Evolutionary conservation across 2,888 invertebrate genomes (phyloP).

Genomic region (Ochropleura leucogaster): DNA sequence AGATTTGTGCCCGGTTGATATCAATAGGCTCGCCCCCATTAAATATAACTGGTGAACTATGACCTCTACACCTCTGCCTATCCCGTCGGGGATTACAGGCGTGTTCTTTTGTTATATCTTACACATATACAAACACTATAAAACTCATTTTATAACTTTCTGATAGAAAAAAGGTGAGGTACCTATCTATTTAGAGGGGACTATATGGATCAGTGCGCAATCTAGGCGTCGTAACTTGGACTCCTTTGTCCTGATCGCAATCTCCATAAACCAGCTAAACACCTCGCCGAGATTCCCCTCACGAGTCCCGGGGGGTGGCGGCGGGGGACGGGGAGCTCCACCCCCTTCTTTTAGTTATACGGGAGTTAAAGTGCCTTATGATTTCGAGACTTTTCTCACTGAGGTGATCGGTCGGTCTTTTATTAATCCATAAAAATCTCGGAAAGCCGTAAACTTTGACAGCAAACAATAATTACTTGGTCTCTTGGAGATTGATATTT

Average conservation of each 20-base stretch:
- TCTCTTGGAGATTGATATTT: slow-evolving; percentile 50
- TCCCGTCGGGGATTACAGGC: too few species aligned
- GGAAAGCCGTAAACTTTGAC: slow-evolving; percentile 71
- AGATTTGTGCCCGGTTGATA: too few species aligned
- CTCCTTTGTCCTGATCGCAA: slow-evolving; percentile 89
- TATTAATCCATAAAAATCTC: slow-evolving; percentile 83
- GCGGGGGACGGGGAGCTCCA: slow-evolving; percentile 63
- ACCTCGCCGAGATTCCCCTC: slow-evolving; percentile 86
- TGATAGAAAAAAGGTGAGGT: slow-evolving; percentile 72
- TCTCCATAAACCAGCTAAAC: slow-evolving; percentile 90
- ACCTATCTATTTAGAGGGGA: slow-evolving; percentile 74
- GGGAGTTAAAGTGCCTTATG: slow-evolving; percentile 85
- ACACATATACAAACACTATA: slow-evolving; percentile 55
- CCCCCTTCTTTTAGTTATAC: slow-evolving; percentile 77
- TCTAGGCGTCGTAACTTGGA: slow-evolving; percentile 85
- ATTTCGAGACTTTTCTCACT: slow-evolving; percentile 78
- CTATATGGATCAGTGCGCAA: slow-evolving; percentile 84
- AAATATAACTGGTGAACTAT: too few species aligned
- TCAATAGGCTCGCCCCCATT: too few species aligned
- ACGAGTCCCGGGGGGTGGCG: slow-evolving; percentile 66
- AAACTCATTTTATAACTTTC: slow-evolving; percentile 71
- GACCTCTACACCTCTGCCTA: too few species aligned
- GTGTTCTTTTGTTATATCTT: too few species aligned
- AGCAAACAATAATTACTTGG: slow-evolving; percentile 73
- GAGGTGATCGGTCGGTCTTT: slow-evolving; percentile 77